These are phyloP conservation scores for Gymnothorax javanicus DNA, from an alignment of 2,797 vertebrate species.

Conservation along the genomic window DNA sequence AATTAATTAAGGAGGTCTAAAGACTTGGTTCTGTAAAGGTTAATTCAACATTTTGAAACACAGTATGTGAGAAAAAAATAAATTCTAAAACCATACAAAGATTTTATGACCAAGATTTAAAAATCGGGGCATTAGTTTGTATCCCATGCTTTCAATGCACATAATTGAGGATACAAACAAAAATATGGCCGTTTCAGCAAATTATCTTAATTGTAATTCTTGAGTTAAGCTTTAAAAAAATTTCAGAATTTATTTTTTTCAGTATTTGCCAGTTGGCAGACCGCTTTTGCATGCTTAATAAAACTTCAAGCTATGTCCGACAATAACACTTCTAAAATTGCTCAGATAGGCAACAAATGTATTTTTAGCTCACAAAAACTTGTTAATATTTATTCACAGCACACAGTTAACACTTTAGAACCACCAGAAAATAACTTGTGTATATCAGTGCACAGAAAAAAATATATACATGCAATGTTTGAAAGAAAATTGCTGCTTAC, in stretches of 20 bases:
- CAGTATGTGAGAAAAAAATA: not conserved
- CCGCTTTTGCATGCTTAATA: not conserved
- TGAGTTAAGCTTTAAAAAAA: not conserved
- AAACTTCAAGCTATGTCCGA: not conserved
- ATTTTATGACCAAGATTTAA: not conserved
- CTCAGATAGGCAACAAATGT: not conserved
- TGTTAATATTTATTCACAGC: not conserved
- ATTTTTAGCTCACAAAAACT: conserved; percentile 6
- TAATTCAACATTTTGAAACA: not conserved
- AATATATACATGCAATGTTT: not conserved
- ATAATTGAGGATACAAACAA: no score
- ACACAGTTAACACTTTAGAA: not conserved
- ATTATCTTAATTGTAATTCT: not conserved
- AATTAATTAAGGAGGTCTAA: not conserved
- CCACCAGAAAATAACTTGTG: not conserved
- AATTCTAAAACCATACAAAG: conserved; percentile 16
- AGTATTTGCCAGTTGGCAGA: not conserved
- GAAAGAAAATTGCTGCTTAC: not conserved
- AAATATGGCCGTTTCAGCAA: not conserved
- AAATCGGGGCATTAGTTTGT: not conserved
- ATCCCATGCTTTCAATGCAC: not conserved
- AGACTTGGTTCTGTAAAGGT: not conserved
- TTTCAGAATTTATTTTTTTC: conserved; percentile 9
- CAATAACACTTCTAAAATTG: not conserved
- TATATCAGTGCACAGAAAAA: not conserved